phyloP scores from a whole-genome alignment of 2,797 vertebrate genomes.

The Eupleurogrammus muticus region DNA sequence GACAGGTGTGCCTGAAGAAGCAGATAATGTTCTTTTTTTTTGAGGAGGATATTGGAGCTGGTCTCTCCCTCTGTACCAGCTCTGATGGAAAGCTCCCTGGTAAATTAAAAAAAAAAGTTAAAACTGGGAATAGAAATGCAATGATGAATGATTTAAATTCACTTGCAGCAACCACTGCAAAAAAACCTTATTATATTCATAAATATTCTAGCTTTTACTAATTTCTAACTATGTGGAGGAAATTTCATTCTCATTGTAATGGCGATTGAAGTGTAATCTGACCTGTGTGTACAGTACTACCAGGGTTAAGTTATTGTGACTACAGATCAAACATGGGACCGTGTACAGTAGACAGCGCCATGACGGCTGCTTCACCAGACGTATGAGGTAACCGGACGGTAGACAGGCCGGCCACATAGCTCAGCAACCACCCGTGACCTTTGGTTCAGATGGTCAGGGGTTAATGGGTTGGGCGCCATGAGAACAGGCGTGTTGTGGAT shows the following conservation, averaged over 20 bases:
- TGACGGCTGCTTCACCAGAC: constrained; percentile 49
- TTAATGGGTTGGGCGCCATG: constrained; percentile 78
- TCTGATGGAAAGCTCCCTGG: constrained; percentile 61
- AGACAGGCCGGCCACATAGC: constrained; percentile 66
- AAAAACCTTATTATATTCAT: background rate
- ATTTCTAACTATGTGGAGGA: constrained; percentile 7
- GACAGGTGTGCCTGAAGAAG: constrained; percentile 75
- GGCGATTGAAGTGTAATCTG: constrained; percentile 2
- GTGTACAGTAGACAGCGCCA: constrained; percentile 27
- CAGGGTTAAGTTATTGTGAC: constrained; percentile 37
- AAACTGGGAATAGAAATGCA: constrained; percentile 40
- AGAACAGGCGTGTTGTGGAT: constrained; percentile 63
- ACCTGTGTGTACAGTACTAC: constrained; percentile 20
- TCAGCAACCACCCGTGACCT: constrained; percentile 34
- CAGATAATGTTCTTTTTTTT: constrained; percentile 72
- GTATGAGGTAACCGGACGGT: constrained; percentile 56
- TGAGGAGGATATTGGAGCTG: constrained; percentile 62
- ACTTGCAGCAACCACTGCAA: constrained; percentile 13
- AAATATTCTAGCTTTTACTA: constrained; percentile 4
- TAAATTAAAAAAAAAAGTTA: constrained; percentile 61
- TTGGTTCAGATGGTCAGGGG: constrained; percentile 72
- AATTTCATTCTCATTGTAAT: background rate
- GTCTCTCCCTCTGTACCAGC: constrained; percentile 61
- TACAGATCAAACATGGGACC: constrained; percentile 26
- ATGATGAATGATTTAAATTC: constrained; percentile 48